Percentiles rank a stretch among this genome's conserved stretches.
Conservation (phyloP, 2,797 vertebrate genomes). For the Bryconaethiops microstoma region DNA sequence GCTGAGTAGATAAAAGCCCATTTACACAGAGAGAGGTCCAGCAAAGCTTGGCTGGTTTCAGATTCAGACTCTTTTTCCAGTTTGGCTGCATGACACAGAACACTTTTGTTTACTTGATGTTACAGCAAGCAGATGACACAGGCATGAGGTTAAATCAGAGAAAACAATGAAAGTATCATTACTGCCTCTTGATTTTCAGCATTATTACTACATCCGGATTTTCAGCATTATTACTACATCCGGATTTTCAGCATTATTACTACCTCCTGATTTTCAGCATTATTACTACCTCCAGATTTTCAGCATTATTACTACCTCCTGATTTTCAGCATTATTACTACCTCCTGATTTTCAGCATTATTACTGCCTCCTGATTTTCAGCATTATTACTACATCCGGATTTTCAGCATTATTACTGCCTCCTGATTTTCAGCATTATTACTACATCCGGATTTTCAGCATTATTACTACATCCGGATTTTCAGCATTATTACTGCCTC, state of each 20-base stretch:
- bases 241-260: background rate
- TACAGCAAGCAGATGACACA: background rate
- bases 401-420: background rate
- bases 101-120: background rate
- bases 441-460: background rate
- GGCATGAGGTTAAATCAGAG: background rate
- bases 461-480: background rate
- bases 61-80: background rate
- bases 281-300: background rate
- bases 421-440: background rate
- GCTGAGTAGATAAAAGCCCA: background rate
- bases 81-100: constrained; percentile 7
- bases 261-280: background rate
- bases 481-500: background rate
- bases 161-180: background rate
- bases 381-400: background rate
- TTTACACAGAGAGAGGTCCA: constrained; percentile 23
- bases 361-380: background rate
- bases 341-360: background rate
- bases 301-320: background rate
- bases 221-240: background rate
- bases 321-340: background rate
- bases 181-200: background rate
- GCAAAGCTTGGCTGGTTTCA: constrained; percentile 7
- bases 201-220: background rate